Percentiles rank a stretch among this genome's conserved stretches.
These are phyloP conservation scores for Tinamus major DNA, from an alignment of 2,797 vertebrate genomes.

Conservation along the genomic window DNA sequence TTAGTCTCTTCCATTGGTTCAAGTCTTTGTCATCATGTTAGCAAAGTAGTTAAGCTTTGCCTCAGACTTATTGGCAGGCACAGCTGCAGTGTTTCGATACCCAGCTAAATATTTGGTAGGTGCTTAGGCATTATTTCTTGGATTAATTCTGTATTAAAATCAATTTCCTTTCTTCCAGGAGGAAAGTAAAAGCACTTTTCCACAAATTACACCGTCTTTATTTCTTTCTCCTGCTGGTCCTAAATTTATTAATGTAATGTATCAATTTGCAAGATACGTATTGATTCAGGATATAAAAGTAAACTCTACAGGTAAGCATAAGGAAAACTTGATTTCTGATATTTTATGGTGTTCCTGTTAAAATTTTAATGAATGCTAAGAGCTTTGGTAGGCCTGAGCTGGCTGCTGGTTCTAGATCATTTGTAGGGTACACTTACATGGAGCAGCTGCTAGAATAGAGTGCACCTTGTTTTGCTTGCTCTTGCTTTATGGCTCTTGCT, in stretches of 20 bases:
- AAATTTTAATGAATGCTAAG: not conserved
- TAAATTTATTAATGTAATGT: slow-evolving; percentile 83
- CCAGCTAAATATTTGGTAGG: not conserved
- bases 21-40: not conserved
- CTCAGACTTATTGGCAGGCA: not conserved
- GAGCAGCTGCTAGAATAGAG: not conserved
- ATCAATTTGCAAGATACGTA: slow-evolving; percentile 82
- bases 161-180: slow-evolving; percentile 72
- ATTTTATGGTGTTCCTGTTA: not conserved
- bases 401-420: not conserved
- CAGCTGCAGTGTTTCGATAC: not conserved
- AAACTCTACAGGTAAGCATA: slow-evolving; percentile 80
- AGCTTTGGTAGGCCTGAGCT: not conserved
- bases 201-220: slow-evolving; percentile 82
- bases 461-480: not conserved
- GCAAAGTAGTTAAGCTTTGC: not conserved
- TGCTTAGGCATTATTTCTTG: not conserved
- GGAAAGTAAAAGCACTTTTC: slow-evolving; percentile 70
- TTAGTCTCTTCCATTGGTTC: not conserved
- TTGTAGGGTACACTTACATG: not conserved
- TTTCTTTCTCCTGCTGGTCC: slow-evolving; percentile 85
- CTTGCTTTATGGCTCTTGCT: not conserved
- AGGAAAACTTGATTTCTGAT: not conserved
- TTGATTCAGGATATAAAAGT: slow-evolving; percentile 83
- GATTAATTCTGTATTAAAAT: not conserved